These are phyloP conservation scores for Eupeodes corollae DNA, from an alignment of 1,140 invertebrate species.

Conservation along the genomic window DNA sequence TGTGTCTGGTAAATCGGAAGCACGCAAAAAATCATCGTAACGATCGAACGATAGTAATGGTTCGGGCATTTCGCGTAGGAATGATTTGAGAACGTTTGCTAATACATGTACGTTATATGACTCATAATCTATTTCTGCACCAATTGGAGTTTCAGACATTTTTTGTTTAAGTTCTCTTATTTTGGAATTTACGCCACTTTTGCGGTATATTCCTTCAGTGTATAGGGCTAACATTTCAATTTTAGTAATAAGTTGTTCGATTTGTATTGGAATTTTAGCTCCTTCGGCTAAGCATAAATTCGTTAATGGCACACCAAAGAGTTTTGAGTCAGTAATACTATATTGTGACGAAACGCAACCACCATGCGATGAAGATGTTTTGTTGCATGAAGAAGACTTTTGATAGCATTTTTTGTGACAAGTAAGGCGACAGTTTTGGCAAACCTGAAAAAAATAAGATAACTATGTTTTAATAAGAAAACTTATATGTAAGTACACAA, in stretches of 20 bases:
- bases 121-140: constrained; percentile 52
- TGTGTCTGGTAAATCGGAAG: constrained; percentile 67
- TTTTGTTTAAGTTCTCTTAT: constrained; percentile 58
- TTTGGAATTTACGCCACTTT: constrained; percentile 76
- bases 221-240: constrained; percentile 89
- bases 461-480: neutral
- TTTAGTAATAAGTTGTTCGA: constrained; percentile 75
- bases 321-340: constrained; percentile 1
- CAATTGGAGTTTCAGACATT: constrained; percentile 61
- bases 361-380: constrained; percentile 17
- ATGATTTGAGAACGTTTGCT: constrained; percentile 81
- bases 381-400: constrained; percentile 37
- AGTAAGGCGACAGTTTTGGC: constrained; percentile 80
- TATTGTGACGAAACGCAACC: constrained; percentile 3
- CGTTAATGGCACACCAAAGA: constrained; percentile 67
- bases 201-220: constrained; percentile 86
- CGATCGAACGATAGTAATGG: constrained; percentile 85
- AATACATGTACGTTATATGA: constrained; percentile 78
- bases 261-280: constrained; percentile 65
- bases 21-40: constrained; percentile 87
- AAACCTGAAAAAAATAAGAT: constrained; percentile 21
- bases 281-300: constrained; percentile 58
- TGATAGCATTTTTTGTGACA: constrained; percentile 90
- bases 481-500: too few species aligned
- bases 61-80: constrained; percentile 87